Evolutionary conservation across 2,888 invertebrate species (phyloP), one percentile per base, ranked within the genome.

Genomic region (Aporophyla nigra): DNA sequence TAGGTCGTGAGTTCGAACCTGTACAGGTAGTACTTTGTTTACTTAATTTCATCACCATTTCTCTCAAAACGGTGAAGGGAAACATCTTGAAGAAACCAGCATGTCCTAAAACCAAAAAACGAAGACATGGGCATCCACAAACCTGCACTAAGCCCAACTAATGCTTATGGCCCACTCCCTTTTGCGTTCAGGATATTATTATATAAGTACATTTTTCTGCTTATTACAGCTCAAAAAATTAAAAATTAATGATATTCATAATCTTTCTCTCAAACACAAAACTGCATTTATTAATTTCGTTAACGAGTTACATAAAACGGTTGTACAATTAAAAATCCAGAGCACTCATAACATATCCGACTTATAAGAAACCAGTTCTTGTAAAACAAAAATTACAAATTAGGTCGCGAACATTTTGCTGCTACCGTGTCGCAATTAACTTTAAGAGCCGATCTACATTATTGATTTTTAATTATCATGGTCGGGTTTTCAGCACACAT

Each of bases 321-420:
- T 67, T 78, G 56, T 78, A 66, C 83, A 71, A 71, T 78, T 78
- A 71, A 78, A 10, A 83, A 83, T 67, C 53, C 80, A 63, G 83
- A 78, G 27, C 80, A 71, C 56, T 63, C 46, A 24, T 14, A 82
- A 74, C 54, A 63, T 27, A 59, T 27, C 59, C 7, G 54, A 76
- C 12, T 62, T 21, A 46, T 49, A 59, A 49, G 40, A 43, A 82
- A 80, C 78, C 62, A 67, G 80, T 83, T 83, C 51, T 66, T 78
- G 53, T 71, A 58, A 53, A 54, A 78, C 33, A 56, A 53, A 71
- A 76, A 78, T 54, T 43, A 53, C 19, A 77, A 83, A 71, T 83
- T 76, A 21, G 66, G 78, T 58, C 78, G 69, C 19, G 27, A 46
- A n/a, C 27, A 51, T 61, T 76, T 54, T 51, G 49, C 43, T 40